phyloP scores from a whole-genome alignment of 2,797 vertebrate species.

The Coregonus suidteri region DNA sequence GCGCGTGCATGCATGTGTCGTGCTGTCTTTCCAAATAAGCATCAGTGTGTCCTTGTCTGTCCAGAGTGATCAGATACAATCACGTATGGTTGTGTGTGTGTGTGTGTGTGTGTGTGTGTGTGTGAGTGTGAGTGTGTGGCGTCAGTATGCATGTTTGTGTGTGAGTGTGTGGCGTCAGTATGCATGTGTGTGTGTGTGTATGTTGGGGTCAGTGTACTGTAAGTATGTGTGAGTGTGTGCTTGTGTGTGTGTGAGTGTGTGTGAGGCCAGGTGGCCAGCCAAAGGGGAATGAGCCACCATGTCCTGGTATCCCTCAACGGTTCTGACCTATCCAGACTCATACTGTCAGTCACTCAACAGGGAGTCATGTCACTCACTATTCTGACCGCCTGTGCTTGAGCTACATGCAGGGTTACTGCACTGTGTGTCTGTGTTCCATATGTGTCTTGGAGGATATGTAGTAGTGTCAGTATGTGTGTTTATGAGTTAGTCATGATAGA shows the following conservation, averaged over 20 bases:
- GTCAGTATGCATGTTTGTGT: background rate
- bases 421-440: background rate
- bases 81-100: no score
- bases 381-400: background rate
- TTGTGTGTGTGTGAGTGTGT: slow-evolving; percentile 7
- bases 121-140: background rate
- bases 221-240: background rate
- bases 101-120: slow-evolving; percentile 7
- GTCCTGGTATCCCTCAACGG: slow-evolving; percentile 3
- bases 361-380: slow-evolving; percentile 4
- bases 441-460: background rate
- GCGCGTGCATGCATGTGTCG: slow-evolving; percentile 41
- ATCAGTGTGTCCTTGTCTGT: slow-evolving; percentile 53
- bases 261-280: slow-evolving; percentile 15
- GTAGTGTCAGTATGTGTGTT: background rate
- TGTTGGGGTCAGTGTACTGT: no score
- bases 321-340: slow-evolving; percentile 19
- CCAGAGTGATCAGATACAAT: slow-evolving; percentile 36
- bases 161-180: background rate
- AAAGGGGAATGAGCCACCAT: background rate
- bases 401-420: no score
- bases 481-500: background rate
- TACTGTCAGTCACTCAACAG: slow-evolving; percentile 30
- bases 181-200: background rate
- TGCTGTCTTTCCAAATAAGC: slow-evolving; percentile 43